Percentiles rank a stretch among this genome's conserved stretches.
Conservation (phyloP, 92 coral and sea anemone genomes). For the Porites divaricata region DNA sequence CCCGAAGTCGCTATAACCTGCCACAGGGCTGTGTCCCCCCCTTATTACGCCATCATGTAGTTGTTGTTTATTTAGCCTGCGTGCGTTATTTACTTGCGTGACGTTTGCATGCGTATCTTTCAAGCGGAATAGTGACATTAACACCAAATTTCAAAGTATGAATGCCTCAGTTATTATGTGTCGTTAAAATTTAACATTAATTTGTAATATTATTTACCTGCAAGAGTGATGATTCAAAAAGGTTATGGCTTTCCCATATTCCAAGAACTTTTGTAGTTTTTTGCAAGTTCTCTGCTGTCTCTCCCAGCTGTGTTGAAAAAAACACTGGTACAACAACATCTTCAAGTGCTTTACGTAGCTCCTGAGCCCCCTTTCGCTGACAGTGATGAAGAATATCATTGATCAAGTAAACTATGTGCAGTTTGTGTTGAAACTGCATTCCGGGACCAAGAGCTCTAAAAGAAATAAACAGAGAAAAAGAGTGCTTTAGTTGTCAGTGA, state of each 20-base stretch:
- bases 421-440: constrained; percentile 90
- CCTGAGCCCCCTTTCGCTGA: constrained; percentile 82
- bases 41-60: no score
- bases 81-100: no score
- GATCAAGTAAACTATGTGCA: constrained; percentile 88
- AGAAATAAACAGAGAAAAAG: not conserved
- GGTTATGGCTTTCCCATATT: constrained; percentile 93
- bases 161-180: no score
- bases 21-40: no score
- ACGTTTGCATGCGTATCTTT: no score
- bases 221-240: constrained; percentile 74
- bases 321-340: constrained; percentile 91
- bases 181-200: no score
- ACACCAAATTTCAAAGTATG: no score
- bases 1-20: no score
- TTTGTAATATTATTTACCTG: constrained; percentile 46
- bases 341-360: constrained; percentile 73
- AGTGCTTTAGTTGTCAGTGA: not conserved
- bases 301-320: constrained; percentile 83
- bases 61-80: no score
- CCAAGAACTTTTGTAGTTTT: constrained; percentile 85
- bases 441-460: constrained; percentile 86
- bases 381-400: constrained; percentile 91
- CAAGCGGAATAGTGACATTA: no score
- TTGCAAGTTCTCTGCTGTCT: constrained; percentile 84